A percentile compares a stretch with the other conserved stretches of the same genome.
Conservation (phyloP, 2,113 vertebrate genomes). For the Taxidea taxus region DNA sequence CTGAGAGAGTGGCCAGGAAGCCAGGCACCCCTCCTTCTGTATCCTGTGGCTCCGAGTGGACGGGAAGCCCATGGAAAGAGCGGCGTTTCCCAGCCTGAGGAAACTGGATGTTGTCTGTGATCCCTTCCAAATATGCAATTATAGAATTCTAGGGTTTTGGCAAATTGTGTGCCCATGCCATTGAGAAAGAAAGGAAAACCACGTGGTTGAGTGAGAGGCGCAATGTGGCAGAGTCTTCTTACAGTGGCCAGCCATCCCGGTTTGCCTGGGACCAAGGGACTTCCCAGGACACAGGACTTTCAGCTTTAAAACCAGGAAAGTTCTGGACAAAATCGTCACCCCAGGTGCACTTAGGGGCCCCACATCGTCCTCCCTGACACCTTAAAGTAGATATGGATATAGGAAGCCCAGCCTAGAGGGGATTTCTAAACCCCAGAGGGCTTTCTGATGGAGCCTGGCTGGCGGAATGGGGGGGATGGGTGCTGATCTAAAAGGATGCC, state of each 20-base stretch:
- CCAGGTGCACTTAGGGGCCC: not conserved
- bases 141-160: not conserved
- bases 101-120: not conserved
- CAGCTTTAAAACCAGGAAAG: not conserved
- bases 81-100: not conserved
- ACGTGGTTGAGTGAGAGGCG: not conserved
- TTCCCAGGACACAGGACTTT: not conserved
- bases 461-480: rapidly evolving
- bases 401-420: not conserved
- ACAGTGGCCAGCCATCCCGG: rapidly evolving
- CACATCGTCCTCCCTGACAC: not conserved
- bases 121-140: not conserved
- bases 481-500: not conserved
- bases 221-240: not conserved
- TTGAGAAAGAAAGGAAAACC: not conserved
- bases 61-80: not conserved
- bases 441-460: not conserved
- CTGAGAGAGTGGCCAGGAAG: not conserved
- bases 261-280: not conserved
- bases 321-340: not conserved
- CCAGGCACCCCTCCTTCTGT: not conserved
- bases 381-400: not conserved
- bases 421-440: not conserved
- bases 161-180: not conserved
- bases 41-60: not conserved